These are phyloP conservation scores for Tetramorium parvispinum DNA, from an alignment of 1,140 invertebrate species.

Conservation along the genomic window DNA sequence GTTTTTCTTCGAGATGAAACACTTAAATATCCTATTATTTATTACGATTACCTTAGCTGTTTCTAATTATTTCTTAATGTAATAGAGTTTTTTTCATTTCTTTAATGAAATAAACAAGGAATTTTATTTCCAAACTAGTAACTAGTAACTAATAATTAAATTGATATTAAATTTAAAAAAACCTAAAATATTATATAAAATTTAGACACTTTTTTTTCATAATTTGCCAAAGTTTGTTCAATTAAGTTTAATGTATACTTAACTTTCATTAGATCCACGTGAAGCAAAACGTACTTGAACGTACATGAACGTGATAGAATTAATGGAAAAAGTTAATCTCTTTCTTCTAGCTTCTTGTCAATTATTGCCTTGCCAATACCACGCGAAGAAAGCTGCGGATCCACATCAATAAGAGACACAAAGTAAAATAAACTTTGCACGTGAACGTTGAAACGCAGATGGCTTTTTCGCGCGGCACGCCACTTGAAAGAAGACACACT, in stretches of 20 bases:
- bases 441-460: conserved; percentile 51
- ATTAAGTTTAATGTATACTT: neutral
- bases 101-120: neutral
- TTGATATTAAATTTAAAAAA: neutral
- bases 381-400: conserved; percentile 9
- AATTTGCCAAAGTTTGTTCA: neutral
- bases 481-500: neutral
- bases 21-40: neutral
- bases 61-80: no score
- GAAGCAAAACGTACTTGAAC: neutral
- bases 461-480: conserved; percentile 6
- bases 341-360: conserved; percentile 4
- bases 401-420: neutral
- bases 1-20: neutral
- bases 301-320: neutral
- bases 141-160: neutral
- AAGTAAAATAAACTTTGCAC: conserved; percentile 46
- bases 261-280: neutral
- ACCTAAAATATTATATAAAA: neutral
- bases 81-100: neutral
- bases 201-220: neutral
- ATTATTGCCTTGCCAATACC: conserved; percentile 21
- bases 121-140: neutral
- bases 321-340: conserved; percentile 13
- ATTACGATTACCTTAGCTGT: neutral